Percentiles rank a stretch among this genome's conserved stretches.
Evolutionary conservation across 2,113 vertebrate genomes (phyloP).

Genomic region (Triplophysa dalaica): DNA sequence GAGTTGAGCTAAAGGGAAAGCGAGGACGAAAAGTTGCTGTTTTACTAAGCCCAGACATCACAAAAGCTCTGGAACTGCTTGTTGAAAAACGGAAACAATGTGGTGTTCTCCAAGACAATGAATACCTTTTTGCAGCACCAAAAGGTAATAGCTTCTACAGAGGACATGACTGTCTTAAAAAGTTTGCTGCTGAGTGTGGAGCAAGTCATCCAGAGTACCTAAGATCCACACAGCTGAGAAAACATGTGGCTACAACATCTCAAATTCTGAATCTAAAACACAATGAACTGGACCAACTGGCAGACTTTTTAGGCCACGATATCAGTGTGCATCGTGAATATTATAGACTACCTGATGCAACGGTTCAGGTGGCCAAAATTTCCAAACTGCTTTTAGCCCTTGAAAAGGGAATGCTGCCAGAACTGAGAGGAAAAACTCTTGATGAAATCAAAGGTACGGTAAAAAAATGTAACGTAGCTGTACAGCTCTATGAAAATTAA

Average conservation of each 20-base stretch:
- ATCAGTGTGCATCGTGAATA: too few species aligned
- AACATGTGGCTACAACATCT: too few species aligned
- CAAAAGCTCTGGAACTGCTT: not conserved
- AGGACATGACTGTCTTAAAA: not conserved
- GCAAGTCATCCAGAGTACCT: not conserved
- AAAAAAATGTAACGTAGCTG: too few species aligned
- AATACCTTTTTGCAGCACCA: not conserved
- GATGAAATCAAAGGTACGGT: too few species aligned
- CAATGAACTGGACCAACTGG: too few species aligned
- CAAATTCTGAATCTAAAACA: too few species aligned
- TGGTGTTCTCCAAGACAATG: not conserved
- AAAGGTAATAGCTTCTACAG: not conserved
- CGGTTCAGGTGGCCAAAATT: not conserved
- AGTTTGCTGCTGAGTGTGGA: not conserved
- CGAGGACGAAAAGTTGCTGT: not conserved
- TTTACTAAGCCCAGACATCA: not conserved
- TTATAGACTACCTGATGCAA: too few species aligned
- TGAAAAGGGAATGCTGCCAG: not conserved
- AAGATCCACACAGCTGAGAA: too few species aligned
- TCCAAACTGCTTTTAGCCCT: slow-evolving; percentile 15
- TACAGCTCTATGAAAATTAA: too few species aligned
- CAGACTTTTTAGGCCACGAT: too few species aligned
- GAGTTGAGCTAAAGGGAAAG: not conserved
- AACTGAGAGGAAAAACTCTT: not conserved
- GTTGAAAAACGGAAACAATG: not conserved